phyloP scores from a whole-genome alignment of 92 coral and sea anemone genomes.

The Epizoanthus stellaris region DNA sequence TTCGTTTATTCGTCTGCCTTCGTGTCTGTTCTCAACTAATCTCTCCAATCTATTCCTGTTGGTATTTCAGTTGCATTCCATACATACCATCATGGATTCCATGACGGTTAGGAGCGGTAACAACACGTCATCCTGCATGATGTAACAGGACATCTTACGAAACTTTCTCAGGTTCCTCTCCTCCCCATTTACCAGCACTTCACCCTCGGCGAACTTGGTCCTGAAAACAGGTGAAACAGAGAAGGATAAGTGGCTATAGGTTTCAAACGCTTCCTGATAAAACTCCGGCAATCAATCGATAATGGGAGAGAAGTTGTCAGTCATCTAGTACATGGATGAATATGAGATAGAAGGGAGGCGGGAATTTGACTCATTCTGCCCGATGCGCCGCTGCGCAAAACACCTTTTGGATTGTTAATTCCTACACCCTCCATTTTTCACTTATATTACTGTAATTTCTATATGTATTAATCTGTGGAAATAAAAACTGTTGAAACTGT shows the following conservation, averaged over 20 bases:
- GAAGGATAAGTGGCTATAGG: background rate
- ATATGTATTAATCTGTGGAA: no score
- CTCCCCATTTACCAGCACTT: constrained; percentile 87
- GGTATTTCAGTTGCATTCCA: background rate
- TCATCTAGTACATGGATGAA: no score
- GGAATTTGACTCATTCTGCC: no score
- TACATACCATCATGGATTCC: constrained; percentile 98
- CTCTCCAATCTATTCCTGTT: background rate
- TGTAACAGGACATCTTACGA: constrained; percentile 98
- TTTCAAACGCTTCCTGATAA: background rate
- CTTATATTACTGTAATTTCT: no score
- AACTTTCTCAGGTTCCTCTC: constrained; percentile 94
- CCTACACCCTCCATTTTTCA: no score
- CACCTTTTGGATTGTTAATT: no score
- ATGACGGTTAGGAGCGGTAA: constrained; percentile 92
- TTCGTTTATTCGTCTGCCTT: no score
- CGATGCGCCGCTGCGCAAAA: no score
- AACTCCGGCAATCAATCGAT: background rate
- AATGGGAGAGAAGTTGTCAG: no score
- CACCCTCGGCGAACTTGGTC: constrained; percentile 85
- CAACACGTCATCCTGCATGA: constrained; percentile 98
- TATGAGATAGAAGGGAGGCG: background rate
- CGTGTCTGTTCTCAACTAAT: no score
- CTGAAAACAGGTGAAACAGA: constrained; percentile 46
- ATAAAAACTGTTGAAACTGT: no score